Conservation (phyloP, 2,888 invertebrate species). For the Amphipyra berbera region DNA sequence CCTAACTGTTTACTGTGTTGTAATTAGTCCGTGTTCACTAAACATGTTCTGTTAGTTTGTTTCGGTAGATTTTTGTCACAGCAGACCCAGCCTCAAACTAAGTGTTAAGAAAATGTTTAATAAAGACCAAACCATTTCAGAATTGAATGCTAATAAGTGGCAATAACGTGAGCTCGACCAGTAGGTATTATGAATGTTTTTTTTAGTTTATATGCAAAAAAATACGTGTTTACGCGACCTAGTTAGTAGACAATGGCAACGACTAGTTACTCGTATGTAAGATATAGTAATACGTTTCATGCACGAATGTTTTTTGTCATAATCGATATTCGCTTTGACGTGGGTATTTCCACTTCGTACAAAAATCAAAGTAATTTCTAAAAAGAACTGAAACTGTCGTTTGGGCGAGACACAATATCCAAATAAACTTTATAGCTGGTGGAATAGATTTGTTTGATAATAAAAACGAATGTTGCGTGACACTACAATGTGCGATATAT, state of each 20-base stretch:
- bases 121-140: conserved; percentile 11
- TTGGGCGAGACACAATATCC: conserved; percentile 25
- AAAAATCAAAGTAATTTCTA: conserved; percentile 33
- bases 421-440: conserved; percentile 35
- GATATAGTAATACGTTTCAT: conserved; percentile 59
- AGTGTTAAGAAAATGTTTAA: conserved; percentile 14
- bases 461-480: conserved; percentile 38
- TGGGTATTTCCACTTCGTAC: conserved; percentile 32
- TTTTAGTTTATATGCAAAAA: conserved; percentile 59
- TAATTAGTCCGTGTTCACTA: too few relatives aligned
- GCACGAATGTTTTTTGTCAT: conserved; percentile 57
- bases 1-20: too few relatives aligned
- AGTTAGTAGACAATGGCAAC: conserved; percentile 67
- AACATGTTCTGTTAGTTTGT: too few relatives aligned
- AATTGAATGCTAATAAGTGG: conserved; percentile 15
- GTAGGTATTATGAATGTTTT: conserved; percentile 24
- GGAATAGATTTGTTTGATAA: conserved; percentile 31
- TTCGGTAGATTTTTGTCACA: too few relatives aligned
- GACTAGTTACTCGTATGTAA: conserved; percentile 59
- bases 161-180: conserved; percentile 25
- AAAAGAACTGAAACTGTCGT: conserved; percentile 34
- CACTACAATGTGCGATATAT: conserved; percentile 29
- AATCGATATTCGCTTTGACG: conserved; percentile 53
- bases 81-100: too few relatives aligned
- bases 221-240: conserved; percentile 73